Base-by-base conservation (phyloP, 2,888 invertebrate genomes). In the Alloplasta piceator region DNA sequence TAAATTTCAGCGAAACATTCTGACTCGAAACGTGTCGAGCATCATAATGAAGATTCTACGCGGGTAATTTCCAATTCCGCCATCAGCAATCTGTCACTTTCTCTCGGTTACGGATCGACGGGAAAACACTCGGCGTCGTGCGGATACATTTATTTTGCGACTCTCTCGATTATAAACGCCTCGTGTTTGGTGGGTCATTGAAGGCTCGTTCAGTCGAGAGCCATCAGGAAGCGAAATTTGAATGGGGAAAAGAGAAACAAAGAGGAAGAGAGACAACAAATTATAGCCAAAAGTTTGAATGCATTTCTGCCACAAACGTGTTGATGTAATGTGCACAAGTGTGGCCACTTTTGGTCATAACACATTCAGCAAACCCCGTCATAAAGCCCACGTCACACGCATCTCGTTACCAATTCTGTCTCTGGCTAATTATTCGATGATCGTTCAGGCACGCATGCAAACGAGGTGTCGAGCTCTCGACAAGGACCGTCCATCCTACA, bases 361-460 rank as follows among this genome's bases (percentile, higher is more conserved):
- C 66, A 80, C 66, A 66, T 61, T 70, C 26, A 41, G 43, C 26
- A 12, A 48, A 50, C 10, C 50, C 46, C 48, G 58, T 71, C 77
- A 56, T 58, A 52, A 64, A 60, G 43, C 63, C 60, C 66, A n/a
- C n/a, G 64, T 66, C 66, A 66, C 71, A 58, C 80, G 74, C 70
- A 66, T 80, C 75, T 75, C 80, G 63, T 76, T 76, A 76, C 50
- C 71, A 61, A 80, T 76, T 76, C 48, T 58, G 36, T 52, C 41
- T 36, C 72, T 63, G 80, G 72, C 76, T 80, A 72, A 76, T 76
- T 76, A 77, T 77, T 68, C 63, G 63, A 80, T 64, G 80, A 80
- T 73, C 73, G 80, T 80, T 77, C 68, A 68, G 70, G 52, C 73
- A 64, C 64, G 74, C 73, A 73, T 80, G 73, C 77, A 73, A 80